Evolutionary conservation across 2,113 vertebrate genomes (phyloP), one percentile per base, ranked within the genome.

Genomic region (Ictalurus furcatus): DNA sequence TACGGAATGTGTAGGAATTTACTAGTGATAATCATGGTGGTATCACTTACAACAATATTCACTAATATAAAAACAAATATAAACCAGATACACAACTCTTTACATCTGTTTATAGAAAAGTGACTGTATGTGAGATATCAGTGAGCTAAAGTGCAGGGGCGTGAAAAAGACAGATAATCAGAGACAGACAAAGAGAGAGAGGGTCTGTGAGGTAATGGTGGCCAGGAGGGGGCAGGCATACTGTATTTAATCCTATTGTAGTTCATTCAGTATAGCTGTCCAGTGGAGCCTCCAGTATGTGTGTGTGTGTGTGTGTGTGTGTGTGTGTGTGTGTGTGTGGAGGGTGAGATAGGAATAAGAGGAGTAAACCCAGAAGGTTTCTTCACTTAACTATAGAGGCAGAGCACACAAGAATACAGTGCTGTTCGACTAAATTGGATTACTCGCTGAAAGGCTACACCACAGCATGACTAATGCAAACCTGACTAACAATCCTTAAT

Each of bases 161-260:
- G 40, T 71, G 78, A 73, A 73, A 14, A n/a, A 67, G 40, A 54
- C 16, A 54, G n/a, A 61, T 79, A 28, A 52, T 58, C 9, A 90
- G 90, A 90, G 92, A 91, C 91, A 93, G 93, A 84, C 79, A 78
- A 56, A 76, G 88, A 82, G 88, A 89, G 87, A 91, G 86, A 91
- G 74, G 69, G 83, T 90, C 87, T 88, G 91, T 92, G 91, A 92
- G 90, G 92, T 90, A 44, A 90, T 86, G 92, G 88, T 94, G 95
- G 94, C 97, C 96, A 97, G 97, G 96, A 97, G 97, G 96, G 96
- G 97, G 96, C 96, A 97, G 96, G 92, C 95, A 96, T 95, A 96
- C 94, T 95, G 93, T 97, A 95, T 95, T 95, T 93, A 94, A 95
- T 93, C 92, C 93, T 91, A 92, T 93, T 91, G 94, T 76, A 89